Base-by-base conservation (phyloP, 2,797 vertebrate species). In the Arrhamphus sclerolepis region DNA sequence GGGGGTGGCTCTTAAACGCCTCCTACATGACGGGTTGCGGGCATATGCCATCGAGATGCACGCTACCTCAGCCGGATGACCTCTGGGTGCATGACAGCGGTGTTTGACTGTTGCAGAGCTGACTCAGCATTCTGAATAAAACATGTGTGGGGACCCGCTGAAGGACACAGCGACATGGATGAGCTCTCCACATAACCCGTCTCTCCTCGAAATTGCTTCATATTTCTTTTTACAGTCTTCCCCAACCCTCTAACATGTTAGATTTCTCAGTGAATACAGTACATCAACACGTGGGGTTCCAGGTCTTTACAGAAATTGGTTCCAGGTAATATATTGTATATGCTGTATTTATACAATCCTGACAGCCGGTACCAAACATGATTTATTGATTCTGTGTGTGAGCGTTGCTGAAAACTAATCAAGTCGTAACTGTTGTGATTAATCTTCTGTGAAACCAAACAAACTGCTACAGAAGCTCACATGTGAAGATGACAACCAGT, bases 91-190 rank as follows among this genome's bases (percentile, higher is more conserved):
- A 20, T 1, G 50, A 56, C 16, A 50, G 40, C 8, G 0, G 21
- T 20, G 63, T 69, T 50, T 47, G 66, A 50, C 46, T 67, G 24
- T 14, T 8, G 22, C 17, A 46, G 0, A 1, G 62, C 78, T 73
- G 86, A 82, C 40, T 83, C 81, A 57, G 86, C 75, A 66, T 34
- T 59, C 5, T 84, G 78, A 83, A 83, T 83, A 75, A 86, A 81
- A 70, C 70, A 80, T 78, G 75, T 6, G 59, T 9, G 48, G 62
- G 60, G 43, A 65, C 16, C 42, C 42, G 6, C 42, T 34, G 40
- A 22, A 77, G 85, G 75, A 67, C 70, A 20, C 20, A 0, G 46
- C 22, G 54, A n/a, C 71, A 56, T 13, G 0, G 1, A 40, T 1
- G 18, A 60, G 21, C 17, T 0, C 44, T 1, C 31, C 63, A 55